Conservation (phyloP, 2,888 invertebrate species). For the Volucella zonaria region DNA sequence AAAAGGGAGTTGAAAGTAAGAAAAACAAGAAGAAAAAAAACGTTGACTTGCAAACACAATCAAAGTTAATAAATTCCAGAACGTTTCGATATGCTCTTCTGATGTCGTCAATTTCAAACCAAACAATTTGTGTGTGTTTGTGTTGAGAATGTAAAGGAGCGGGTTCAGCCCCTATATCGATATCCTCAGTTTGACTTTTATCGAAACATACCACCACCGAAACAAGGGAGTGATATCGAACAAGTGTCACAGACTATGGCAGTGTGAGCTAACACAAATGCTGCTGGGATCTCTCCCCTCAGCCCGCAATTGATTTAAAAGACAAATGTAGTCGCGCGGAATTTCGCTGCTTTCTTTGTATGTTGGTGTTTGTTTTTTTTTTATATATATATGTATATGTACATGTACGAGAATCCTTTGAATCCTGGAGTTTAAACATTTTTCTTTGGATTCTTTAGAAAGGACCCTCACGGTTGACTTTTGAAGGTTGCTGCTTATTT, state of each 20-base stretch:
- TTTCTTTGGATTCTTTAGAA: not conserved
- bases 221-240: slow-evolving; percentile 34
- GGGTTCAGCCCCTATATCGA: slow-evolving; percentile 21
- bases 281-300: not conserved
- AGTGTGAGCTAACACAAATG: slow-evolving; percentile 19
- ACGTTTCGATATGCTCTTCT: slow-evolving; percentile 27
- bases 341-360: slow-evolving; percentile 7
- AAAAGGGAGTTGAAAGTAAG: slow-evolving; percentile 1
- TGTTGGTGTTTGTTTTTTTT: too few species aligned
- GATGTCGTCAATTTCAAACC: slow-evolving; percentile 50
- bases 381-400: not conserved
- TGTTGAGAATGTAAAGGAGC: not conserved
- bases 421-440: slow-evolving; percentile 16
- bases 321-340: slow-evolving; percentile 30
- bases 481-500: slow-evolving; percentile 37
- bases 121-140: slow-evolving; percentile 21
- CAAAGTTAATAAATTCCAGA: slow-evolving; percentile 59
- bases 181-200: slow-evolving; percentile 29
- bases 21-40: slow-evolving; percentile 11
- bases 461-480: slow-evolving; percentile 26
- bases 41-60: slow-evolving; percentile 60
- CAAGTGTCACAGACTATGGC: slow-evolving; percentile 36
- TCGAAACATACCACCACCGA: slow-evolving; percentile 26
- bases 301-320: slow-evolving; percentile 49
- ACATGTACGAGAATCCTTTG: not conserved